phyloP scores from a whole-genome alignment of 92 coral and sea anemone species.

The Desmophyllum pertusum region DNA sequence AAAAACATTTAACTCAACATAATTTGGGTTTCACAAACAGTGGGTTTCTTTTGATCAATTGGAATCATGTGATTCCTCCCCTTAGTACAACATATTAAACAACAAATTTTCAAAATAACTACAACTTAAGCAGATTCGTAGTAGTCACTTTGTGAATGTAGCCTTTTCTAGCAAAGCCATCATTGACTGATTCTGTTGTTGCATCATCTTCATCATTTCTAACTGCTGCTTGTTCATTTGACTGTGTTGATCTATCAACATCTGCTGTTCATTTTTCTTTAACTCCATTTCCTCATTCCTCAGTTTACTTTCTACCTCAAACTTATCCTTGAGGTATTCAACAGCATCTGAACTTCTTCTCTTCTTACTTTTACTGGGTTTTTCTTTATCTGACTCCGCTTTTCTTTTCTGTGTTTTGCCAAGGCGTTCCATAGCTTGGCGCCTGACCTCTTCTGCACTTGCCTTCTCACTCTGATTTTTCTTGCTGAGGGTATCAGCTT shows the following conservation, averaged over 20 bases:
- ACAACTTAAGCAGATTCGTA: slow-evolving; percentile 5
- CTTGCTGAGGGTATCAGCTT: slow-evolving; percentile 15
- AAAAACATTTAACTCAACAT: too few relatives aligned
- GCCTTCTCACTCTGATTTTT: slow-evolving; percentile 38
- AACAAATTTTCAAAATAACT: not conserved
- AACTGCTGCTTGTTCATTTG: slow-evolving; percentile 46
- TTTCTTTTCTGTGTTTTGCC: slow-evolving; percentile 37
- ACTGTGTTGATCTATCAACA: slow-evolving; percentile 40
- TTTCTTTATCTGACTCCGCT: slow-evolving; percentile 39
- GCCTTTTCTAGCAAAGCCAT: slow-evolving; percentile 40
- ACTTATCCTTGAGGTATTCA: slow-evolving; percentile 40
- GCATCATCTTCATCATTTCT: slow-evolving; percentile 48
- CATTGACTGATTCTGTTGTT: slow-evolving; percentile 38
- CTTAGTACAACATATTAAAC: not conserved
- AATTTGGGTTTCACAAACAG: not conserved
- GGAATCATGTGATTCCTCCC: too few relatives aligned
- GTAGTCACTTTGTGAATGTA: slow-evolving; percentile 30
- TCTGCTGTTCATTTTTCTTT: slow-evolving; percentile 36
- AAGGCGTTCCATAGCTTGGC: slow-evolving; percentile 37
- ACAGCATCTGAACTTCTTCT: slow-evolving; percentile 52
- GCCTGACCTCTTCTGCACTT: slow-evolving; percentile 46
- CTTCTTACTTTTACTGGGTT: slow-evolving; percentile 25
- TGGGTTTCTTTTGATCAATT: not conserved
- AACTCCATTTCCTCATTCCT: slow-evolving; percentile 42
- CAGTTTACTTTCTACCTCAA: slow-evolving; percentile 30